A percentile compares a stretch with the other conserved stretches of the same genome.
These are phyloP conservation scores for Coenobita brevimanus DNA, from an alignment of 1,140 invertebrate species.

Conservation along the genomic window DNA sequence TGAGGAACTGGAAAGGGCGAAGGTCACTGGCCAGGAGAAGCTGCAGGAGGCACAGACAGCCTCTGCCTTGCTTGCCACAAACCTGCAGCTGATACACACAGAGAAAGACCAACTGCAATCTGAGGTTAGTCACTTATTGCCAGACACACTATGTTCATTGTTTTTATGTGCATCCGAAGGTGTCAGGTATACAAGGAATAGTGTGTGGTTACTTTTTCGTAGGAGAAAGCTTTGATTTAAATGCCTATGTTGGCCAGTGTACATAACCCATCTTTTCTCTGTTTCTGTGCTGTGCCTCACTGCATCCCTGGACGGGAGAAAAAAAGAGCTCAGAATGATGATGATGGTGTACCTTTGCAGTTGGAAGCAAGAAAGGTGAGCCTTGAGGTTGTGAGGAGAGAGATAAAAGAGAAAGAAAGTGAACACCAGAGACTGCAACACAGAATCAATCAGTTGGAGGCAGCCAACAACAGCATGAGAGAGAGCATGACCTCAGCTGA, in stretches of 20 bases:
- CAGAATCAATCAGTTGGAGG: background rate
- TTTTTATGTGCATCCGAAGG: background rate
- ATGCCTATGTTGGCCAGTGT: too few relatives aligned
- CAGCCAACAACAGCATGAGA: background rate
- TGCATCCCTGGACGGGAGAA: too few relatives aligned
- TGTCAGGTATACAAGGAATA: too few relatives aligned
- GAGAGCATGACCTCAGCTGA: background rate
- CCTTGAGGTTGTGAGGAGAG: background rate
- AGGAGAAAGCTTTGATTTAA: too few relatives aligned
- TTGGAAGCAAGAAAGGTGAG: background rate
- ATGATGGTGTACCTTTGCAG: too few relatives aligned
- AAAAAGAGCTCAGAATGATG: too few relatives aligned
- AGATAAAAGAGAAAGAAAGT: background rate
- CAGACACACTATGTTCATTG: background rate
- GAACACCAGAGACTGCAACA: background rate
- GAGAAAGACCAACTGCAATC: slow-evolving; percentile 9
- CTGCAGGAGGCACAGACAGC: background rate
- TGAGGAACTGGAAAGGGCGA: slow-evolving; percentile 7
- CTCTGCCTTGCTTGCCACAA: background rate
- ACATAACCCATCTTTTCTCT: too few relatives aligned
- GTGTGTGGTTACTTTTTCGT: too few relatives aligned
- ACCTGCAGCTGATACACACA: background rate
- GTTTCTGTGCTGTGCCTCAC: too few relatives aligned
- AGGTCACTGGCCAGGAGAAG: slow-evolving; percentile 13
- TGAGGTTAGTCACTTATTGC: background rate